Evolutionary conservation across 2,888 invertebrate genomes (phyloP).

Genomic region (Drosophila fulvimacula): DNA sequence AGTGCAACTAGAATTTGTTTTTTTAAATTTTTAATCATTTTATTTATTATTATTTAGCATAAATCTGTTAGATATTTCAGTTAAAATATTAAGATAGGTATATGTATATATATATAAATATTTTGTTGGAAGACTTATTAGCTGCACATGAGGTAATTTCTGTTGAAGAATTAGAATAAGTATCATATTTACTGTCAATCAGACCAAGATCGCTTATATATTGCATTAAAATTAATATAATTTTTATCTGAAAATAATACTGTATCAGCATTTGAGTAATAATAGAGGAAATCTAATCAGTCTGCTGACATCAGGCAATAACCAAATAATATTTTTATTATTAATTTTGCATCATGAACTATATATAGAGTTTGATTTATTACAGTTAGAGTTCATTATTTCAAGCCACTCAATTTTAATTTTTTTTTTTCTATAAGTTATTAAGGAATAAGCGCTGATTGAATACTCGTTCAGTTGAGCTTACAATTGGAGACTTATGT

Average conservation of each 20-base stretch:
- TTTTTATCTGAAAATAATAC: neutral
- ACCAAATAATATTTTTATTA: neutral
- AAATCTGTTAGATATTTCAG: too few species aligned
- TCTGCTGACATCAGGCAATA: neutral
- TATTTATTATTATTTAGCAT: too few species aligned
- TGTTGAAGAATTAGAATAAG: neutral
- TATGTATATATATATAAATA: too few species aligned
- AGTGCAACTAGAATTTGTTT: neutral
- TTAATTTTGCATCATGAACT: neutral
- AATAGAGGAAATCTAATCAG: neutral
- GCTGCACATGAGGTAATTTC: neutral
- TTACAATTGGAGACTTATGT: constrained; percentile 9
- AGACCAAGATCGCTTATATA: neutral
- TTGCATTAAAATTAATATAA: neutral
- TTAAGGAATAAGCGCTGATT: constrained; percentile 12
- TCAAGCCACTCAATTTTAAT: neutral
- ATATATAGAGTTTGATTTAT: neutral
- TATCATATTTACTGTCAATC: too few species aligned
- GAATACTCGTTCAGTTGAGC: constrained; percentile 29
- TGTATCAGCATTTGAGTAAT: neutral
- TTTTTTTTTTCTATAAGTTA: constrained; percentile 5
- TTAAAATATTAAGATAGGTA: too few species aligned
- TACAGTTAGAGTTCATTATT: constrained; percentile 7
- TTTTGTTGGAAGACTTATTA: too few species aligned
- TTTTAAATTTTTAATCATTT: neutral